A percentile compares a stretch with the other conserved stretches of the same genome.
Conservation (phyloP, 1,140 invertebrate genomes). For the Ptiloglossa arizonensis region DNA sequence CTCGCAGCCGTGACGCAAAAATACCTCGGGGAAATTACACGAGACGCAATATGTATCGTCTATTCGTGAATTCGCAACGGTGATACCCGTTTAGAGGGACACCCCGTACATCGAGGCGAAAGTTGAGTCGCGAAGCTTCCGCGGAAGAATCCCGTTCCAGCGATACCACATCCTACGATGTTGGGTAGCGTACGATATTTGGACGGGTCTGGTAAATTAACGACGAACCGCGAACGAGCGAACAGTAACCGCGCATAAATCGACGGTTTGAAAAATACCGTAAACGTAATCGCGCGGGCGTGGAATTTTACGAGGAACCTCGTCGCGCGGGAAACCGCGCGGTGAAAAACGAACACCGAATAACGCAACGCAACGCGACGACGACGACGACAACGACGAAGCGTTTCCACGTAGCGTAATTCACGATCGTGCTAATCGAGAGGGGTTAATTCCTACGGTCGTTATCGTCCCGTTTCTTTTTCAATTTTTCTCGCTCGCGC, state of each 20-base stretch:
- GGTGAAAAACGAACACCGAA: background rate
- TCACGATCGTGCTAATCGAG: conserved; percentile 11
- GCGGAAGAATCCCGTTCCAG: background rate
- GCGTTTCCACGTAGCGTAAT: background rate
- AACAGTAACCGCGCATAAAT: conserved; percentile 24
- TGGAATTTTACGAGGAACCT: conserved; percentile 37
- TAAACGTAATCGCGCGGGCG: conserved; percentile 27
- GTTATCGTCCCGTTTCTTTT: background rate
- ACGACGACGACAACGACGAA: too few relatives aligned
- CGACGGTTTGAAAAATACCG: background rate
- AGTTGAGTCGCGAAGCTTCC: conserved; percentile 7
- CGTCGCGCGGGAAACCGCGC: background rate
- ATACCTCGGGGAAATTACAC: background rate
- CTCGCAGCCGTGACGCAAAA: background rate
- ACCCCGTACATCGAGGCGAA: conserved; percentile 25
- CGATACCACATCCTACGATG: background rate
- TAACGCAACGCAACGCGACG: too few relatives aligned
- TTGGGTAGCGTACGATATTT: conserved; percentile 23
- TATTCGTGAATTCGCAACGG: background rate
- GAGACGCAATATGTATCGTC: background rate
- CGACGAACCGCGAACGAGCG: conserved; percentile 19
- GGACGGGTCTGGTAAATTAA: conserved; percentile 38
- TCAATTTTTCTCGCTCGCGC: background rate
- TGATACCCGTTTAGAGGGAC: background rate
- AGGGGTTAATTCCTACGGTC: background rate